Conservation (phyloP, 2,888 invertebrate genomes). For the Polydrusus tereticollis region DNA sequence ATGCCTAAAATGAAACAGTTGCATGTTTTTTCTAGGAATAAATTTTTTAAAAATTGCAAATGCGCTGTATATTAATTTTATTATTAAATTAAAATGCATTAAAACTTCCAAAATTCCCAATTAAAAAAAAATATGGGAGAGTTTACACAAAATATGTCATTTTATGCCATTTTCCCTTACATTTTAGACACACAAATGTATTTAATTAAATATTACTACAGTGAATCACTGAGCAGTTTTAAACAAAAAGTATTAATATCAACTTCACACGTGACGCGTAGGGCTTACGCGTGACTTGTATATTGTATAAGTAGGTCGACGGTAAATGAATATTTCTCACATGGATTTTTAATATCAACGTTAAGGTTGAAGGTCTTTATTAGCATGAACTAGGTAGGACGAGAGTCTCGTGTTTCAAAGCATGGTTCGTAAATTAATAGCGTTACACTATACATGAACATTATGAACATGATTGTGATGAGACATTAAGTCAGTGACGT, state of each 20-base stretch:
- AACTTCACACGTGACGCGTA: conserved; percentile 15
- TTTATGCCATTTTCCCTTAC: no score
- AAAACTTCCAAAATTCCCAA: no score
- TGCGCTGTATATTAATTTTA: no score
- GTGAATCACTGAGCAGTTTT: background rate
- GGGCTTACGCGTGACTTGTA: conserved; percentile 20
- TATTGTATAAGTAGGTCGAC: conserved; percentile 17
- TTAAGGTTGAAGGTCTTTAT: conserved; percentile 32
- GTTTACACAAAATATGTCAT: no score
- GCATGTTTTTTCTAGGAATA: no score
- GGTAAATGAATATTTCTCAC: conserved; percentile 16
- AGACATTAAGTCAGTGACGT: no score
- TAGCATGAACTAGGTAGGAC: conserved; percentile 32
- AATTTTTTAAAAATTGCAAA: no score
- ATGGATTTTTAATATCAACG: conserved; percentile 1
- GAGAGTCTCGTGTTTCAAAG: conserved; percentile 23
- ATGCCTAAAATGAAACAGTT: no score
- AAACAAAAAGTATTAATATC: conserved; percentile 2
- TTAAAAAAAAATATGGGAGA: no score
- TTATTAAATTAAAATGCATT: no score
- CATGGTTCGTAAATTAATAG: conserved; percentile 18
- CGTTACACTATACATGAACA: background rate
- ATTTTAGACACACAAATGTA: no score
- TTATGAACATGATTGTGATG: background rate
- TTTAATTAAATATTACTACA: conserved; percentile 7